Evolutionary conservation across 2,888 invertebrate species (phyloP), one percentile per base, ranked within the genome.

Genomic region (Amphipoea oculea): DNA sequence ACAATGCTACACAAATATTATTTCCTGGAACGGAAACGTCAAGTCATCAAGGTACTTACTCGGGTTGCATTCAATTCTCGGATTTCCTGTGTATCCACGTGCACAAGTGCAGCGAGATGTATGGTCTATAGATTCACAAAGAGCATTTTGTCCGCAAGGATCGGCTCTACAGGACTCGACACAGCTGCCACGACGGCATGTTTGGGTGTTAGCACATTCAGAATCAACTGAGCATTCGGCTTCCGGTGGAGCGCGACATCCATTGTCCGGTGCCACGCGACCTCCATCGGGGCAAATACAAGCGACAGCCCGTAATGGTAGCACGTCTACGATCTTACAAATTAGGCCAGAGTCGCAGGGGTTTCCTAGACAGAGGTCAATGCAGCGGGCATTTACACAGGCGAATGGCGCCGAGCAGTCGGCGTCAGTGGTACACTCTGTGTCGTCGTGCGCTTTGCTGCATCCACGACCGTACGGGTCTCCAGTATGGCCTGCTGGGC

Each of bases 241-340:
- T 82, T 97, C 96, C 65, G 97, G 97, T 48, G 97, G 97, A 45
- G 96, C 93, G 84, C 97, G 97, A 93, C 99, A 99, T 85, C 98
- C 98, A 87, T 98, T 98, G 76, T 98, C 98, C 11, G 97, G 97
- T 86, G 98, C 98, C 0, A 98, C 98, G 68, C 98, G 97, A 0
- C 98, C 98, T 83, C 99, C 99, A 65, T 98, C 97, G 29, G 99
- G 98, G 94, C 99, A 99, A 91, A 98, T 98, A 92, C 99, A 99
- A 89, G 99, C 98, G 89, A 99, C 98, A 0, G 99, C 99, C 74
- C 99, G 97, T 84, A 99, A 95, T 4, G 99, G 99, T 69, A 98
- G 92, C 0, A 98, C 98, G 89, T 99, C 98, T 20, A 98, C 96
- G 0, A 98, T 98, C 81, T 98, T 97, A 93, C 99, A 99, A 80